Percentiles rank a stretch among this genome's conserved stretches.
phyloP scores from a whole-genome alignment of 2,113 vertebrate species.

The Rhea americana region DNA sequence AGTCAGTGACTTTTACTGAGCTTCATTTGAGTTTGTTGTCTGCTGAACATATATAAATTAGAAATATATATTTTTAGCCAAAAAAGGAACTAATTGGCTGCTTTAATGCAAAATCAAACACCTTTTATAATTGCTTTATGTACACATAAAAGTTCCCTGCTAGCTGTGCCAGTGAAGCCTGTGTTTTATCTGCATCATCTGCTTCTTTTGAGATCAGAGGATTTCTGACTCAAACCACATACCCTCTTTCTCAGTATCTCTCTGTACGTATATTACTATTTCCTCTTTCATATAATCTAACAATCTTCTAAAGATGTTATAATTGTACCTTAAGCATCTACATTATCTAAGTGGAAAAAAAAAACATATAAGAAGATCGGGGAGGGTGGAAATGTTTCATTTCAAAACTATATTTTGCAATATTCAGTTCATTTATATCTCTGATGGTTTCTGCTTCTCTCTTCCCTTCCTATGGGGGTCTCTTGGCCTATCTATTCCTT shows the following conservation, averaged over 20 bases:
- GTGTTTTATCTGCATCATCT: conserved; percentile 73
- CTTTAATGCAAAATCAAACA: conserved; percentile 72
- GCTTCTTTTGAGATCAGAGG: conserved; percentile 71
- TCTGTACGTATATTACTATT: conserved; percentile 58
- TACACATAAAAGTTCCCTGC: conserved; percentile 65
- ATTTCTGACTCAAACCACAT: conserved; percentile 54
- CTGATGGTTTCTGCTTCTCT: conserved; percentile 11
- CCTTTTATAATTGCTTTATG: conserved; percentile 74
- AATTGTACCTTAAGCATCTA: conserved; percentile 64
- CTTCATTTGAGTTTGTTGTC: conserved; percentile 25
- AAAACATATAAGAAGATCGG: conserved; percentile 21
- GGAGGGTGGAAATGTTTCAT: background rate
- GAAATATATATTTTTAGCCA: conserved; percentile 57
- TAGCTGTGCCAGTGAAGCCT: conserved; percentile 64
- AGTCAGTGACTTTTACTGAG: background rate
- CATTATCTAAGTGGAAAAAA: conserved; percentile 56
- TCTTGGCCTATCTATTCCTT: background rate
- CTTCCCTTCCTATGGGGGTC: background rate
- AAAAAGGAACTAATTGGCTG: conserved; percentile 64
- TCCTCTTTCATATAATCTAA: conserved; percentile 67
- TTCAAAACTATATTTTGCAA: conserved; percentile 3
- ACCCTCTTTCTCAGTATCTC: conserved; percentile 49
- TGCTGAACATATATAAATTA: conserved; percentile 11
- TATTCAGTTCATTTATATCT: background rate
- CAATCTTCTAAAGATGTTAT: conserved; percentile 65